phyloP scores from a whole-genome alignment of 2,113 vertebrate species.

The Poeciliopsis prolifica region DNA sequence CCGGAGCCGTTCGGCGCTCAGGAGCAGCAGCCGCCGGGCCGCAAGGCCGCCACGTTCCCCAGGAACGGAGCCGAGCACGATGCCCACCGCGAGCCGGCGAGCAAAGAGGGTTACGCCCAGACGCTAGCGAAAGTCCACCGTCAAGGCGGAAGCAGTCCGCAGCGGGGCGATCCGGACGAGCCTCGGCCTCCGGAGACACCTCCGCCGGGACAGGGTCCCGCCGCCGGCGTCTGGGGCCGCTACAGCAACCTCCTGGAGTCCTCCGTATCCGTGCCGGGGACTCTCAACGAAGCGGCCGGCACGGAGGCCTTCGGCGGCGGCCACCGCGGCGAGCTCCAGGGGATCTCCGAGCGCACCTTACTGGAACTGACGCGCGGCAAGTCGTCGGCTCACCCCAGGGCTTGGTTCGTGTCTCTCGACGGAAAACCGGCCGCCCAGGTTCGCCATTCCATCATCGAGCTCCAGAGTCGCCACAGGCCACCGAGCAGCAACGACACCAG shows the following conservation, averaged over 20 bases:
- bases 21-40: conserved; percentile 80
- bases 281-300: conserved; percentile 90
- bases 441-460: conserved; percentile 94
- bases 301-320: conserved; percentile 85
- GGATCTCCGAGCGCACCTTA: conserved; percentile 92
- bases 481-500: conserved; percentile 94
- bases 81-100: conserved; percentile 78
- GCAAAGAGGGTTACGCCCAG: conserved; percentile 86
- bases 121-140: conserved; percentile 88
- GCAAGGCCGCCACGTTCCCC: conserved; percentile 91
- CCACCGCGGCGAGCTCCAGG: conserved; percentile 85
- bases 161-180: conserved; percentile 82
- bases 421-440: conserved; percentile 91
- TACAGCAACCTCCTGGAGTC: conserved; percentile 92
- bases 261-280: conserved; percentile 94
- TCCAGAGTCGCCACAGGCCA: conserved; percentile 86
- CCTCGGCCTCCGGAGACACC: conserved; percentile 78
- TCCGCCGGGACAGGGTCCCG: conserved; percentile 81
- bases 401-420: conserved; percentile 96
- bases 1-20: conserved; percentile 85
- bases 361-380: conserved; percentile 90
- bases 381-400: conserved; percentile 85
- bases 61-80: conserved; percentile 82
- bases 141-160: conserved; percentile 71
- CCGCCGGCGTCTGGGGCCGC: conserved; percentile 83